Percentiles rank a stretch among this genome's conserved stretches.
phyloP scores from a whole-genome alignment of 2,797 vertebrate genomes.

The Anguilla marmorata region DNA sequence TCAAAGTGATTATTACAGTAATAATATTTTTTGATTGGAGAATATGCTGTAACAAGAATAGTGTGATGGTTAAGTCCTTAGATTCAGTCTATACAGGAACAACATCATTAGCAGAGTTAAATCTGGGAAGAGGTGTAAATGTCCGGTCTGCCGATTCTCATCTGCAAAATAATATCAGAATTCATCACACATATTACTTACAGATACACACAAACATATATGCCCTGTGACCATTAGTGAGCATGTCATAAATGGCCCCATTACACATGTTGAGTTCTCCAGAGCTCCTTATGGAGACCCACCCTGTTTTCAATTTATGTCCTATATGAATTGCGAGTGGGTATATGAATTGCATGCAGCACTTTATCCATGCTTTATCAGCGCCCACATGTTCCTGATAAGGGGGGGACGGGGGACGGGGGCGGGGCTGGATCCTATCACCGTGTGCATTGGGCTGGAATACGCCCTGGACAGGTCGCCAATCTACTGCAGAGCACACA shows the following conservation, averaged over 20 bases:
- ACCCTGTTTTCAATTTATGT: no score
- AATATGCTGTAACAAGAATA: not conserved
- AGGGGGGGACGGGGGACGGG: no score
- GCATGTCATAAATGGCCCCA: not conserved
- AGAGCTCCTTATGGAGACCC: not conserved
- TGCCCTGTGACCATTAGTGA: no score
- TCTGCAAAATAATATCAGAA: constrained; percentile 19
- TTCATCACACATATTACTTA: not conserved
- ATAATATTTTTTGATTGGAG: not conserved
- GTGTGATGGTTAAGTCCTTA: not conserved
- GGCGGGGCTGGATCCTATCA: no score
- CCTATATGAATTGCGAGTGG: no score
- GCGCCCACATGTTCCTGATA: no score
- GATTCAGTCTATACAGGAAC: not conserved
- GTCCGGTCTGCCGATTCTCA: constrained; percentile 29
- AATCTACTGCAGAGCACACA: no score
- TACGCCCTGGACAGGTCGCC: no score
- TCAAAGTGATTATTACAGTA: not conserved
- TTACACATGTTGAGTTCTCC: not conserved
- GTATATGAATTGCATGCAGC: not conserved
- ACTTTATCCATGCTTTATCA: not conserved
- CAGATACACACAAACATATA: not conserved
- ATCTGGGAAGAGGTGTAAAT: constrained; percentile 38
- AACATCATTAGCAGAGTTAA: not conserved
- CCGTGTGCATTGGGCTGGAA: no score